These are phyloP conservation scores for Drosophila yooni DNA, from an alignment of 2,888 invertebrate species.

Conservation along the genomic window DNA sequence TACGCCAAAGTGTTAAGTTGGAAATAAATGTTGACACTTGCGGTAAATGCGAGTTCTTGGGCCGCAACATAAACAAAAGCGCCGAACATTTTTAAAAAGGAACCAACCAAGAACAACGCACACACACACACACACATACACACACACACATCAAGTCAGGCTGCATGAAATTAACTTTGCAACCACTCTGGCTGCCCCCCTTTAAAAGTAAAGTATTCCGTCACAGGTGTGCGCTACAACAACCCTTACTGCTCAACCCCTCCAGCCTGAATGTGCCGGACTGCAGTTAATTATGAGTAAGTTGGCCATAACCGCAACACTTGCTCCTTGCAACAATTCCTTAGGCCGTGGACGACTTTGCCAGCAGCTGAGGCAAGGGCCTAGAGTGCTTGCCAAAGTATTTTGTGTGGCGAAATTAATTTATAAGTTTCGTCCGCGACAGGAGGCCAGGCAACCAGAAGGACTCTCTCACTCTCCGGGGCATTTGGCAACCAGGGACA, in stretches of 20 bases:
- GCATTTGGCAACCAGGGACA: slow-evolving; percentile 39
- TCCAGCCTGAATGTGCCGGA: slow-evolving; percentile 31
- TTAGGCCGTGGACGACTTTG: slow-evolving; percentile 52
- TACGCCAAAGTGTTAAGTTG: slow-evolving; percentile 80
- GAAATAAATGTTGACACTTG: slow-evolving; percentile 81
- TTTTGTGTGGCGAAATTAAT: slow-evolving; percentile 75
- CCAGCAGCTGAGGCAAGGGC: slow-evolving; percentile 55
- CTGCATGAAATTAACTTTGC: slow-evolving; percentile 70
- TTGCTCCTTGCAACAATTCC: slow-evolving; percentile 61
- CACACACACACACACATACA: slow-evolving; percentile 11
- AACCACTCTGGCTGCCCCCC: neutral
- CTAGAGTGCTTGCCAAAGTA: slow-evolving; percentile 65
- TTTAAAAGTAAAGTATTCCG: slow-evolving; percentile 46
- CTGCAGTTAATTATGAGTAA: slow-evolving; percentile 73
- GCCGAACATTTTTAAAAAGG: slow-evolving; percentile 58
- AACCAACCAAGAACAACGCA: slow-evolving; percentile 11
- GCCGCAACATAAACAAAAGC: slow-evolving; percentile 77
- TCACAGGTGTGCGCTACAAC: slow-evolving; percentile 58
- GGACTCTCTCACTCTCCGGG: slow-evolving; percentile 5
- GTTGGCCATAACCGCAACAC: slow-evolving; percentile 65
- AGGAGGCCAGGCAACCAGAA: slow-evolving; percentile 4
- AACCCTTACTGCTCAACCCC: neutral
- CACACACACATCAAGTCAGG: slow-evolving; percentile 23
- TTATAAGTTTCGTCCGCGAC: slow-evolving; percentile 67
- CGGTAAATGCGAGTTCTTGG: slow-evolving; percentile 69